These are phyloP conservation scores for Pogonognathellus flavescens DNA, from an alignment of 1,140 invertebrate species.

Conservation along the genomic window DNA sequence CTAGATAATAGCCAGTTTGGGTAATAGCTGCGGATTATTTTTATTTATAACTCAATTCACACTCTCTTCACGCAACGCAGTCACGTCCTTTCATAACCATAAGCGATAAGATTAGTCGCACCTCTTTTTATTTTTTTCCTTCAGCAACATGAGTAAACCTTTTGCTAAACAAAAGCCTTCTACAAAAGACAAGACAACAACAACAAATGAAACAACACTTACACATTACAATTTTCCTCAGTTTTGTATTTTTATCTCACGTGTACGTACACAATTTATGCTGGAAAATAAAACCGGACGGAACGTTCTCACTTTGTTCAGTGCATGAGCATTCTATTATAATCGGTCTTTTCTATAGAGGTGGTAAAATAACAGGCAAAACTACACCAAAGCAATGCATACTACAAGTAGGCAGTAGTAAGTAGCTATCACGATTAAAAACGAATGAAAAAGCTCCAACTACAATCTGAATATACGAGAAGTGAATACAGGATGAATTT, in stretches of 20 bases:
- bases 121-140: slow-evolving; percentile 26
- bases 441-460: slow-evolving; percentile 31
- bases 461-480: slow-evolving; percentile 38
- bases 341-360: background rate
- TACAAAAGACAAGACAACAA: slow-evolving; percentile 13
- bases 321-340: background rate
- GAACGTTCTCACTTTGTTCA: background rate
- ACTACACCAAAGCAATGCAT: background rate
- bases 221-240: slow-evolving; percentile 16
- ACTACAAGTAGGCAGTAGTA: background rate
- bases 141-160: background rate
- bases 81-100: slow-evolving; percentile 43
- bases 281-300: background rate
- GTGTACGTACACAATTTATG: background rate
- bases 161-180: slow-evolving; percentile 1
- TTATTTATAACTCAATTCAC: slow-evolving; percentile 50
- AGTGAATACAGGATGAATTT: slow-evolving; percentile 43
- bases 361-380: background rate
- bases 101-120: slow-evolving; percentile 46
- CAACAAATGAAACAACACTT: background rate
- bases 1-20: slow-evolving; percentile 48
- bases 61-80: slow-evolving; percentile 49
- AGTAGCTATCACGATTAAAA: slow-evolving; percentile 1
- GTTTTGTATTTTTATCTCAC: slow-evolving; percentile 42
- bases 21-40: slow-evolving; percentile 48